These are phyloP conservation scores for Coptodon rendalli DNA, from an alignment of 2,113 vertebrate genomes.

Conservation along the genomic window DNA sequence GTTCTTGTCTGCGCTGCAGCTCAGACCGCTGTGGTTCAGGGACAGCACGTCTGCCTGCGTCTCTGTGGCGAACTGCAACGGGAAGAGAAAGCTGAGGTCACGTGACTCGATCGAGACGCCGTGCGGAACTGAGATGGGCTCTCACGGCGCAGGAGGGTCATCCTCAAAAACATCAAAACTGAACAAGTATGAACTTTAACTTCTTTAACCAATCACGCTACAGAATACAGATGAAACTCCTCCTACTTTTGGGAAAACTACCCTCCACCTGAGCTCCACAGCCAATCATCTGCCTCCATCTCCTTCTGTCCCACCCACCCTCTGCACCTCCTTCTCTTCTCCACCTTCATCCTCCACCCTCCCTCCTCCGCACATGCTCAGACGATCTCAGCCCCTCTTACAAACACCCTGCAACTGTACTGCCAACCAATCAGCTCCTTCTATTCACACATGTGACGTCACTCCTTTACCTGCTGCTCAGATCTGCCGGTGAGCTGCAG, in stretches of 20 bases:
- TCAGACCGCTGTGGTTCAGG: constrained; percentile 62
- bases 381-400: neutral
- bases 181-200: neutral
- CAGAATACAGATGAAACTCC: neutral
- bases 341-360: neutral
- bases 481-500: constrained; percentile 66
- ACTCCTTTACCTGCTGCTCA: constrained; percentile 64
- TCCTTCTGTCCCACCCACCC: neutral
- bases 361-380: neutral
- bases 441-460: neutral
- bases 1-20: constrained; percentile 34
- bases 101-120: neutral
- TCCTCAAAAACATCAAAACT: neutral
- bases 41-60: constrained; percentile 52
- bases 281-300: neutral
- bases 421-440: neutral
- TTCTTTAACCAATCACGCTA: neutral
- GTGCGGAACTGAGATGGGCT: neutral
- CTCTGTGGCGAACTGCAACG: constrained; percentile 70
- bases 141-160: neutral
- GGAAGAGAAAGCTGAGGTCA: neutral
- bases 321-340: neutral
- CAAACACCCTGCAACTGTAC: neutral
- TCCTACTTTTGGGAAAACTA: neutral
- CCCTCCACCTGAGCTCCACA: neutral